Percentiles rank a stretch among this genome's conserved stretches.
These are phyloP conservation scores for Halichoeres trimaculatus DNA, from an alignment of 2,113 vertebrate genomes.

Conservation along the genomic window DNA sequence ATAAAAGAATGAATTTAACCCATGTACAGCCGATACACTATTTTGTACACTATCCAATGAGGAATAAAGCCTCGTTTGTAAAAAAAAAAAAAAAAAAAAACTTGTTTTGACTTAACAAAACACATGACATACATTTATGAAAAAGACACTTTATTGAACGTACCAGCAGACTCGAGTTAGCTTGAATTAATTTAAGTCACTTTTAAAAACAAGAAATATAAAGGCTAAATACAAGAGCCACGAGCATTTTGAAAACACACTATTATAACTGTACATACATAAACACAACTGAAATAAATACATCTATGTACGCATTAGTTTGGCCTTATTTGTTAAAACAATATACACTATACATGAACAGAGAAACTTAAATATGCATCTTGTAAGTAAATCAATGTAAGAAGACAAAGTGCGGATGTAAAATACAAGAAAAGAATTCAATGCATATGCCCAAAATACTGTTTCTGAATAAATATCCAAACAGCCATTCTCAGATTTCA, in stretches of 20 bases:
- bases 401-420: constrained; percentile 69
- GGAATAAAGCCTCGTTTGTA: constrained; percentile 70
- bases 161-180: constrained; percentile 73
- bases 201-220: constrained; percentile 74
- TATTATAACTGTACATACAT: constrained; percentile 64
- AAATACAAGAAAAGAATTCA: constrained; percentile 53
- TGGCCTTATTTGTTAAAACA: constrained; percentile 72
- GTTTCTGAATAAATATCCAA: constrained; percentile 60
- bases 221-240: constrained; percentile 65
- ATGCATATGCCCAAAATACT: constrained; percentile 62
- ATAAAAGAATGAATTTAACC: constrained; percentile 59
- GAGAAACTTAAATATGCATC: constrained; percentile 65
- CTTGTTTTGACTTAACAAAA: constrained; percentile 4
- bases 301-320: constrained; percentile 75
- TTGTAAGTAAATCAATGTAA: constrained; percentile 57
- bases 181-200: constrained; percentile 72
- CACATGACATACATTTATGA: constrained; percentile 39
- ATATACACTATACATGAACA: constrained; percentile 69
- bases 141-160: constrained; percentile 78
- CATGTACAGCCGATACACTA: constrained; percentile 42
- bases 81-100: not conserved
- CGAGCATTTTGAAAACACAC: constrained; percentile 68
- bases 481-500: constrained; percentile 42
- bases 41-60: constrained; percentile 67
- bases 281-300: constrained; percentile 79